A percentile compares a stretch with the other conserved stretches of the same genome.
phyloP scores from a whole-genome alignment of 2,888 invertebrate genomes.

The Resseliella maxima region DNA sequence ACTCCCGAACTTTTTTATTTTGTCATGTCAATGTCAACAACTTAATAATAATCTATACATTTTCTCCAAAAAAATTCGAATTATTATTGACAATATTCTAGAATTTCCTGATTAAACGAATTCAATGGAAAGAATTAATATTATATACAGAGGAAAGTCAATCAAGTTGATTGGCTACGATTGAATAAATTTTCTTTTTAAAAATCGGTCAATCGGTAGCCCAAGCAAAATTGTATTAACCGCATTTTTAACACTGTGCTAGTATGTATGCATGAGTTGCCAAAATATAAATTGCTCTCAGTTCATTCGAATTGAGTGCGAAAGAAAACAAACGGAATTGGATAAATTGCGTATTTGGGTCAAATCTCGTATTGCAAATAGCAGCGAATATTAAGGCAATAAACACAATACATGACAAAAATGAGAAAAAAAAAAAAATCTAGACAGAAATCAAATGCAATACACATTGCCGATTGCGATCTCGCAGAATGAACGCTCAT shows the following conservation, averaged over 20 bases:
- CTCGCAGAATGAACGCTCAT: not conserved
- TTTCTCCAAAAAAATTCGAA: no score
- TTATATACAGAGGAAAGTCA: not conserved
- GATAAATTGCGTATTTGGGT: slow-evolving; percentile 51
- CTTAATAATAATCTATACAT: no score
- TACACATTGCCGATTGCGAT: slow-evolving; percentile 12
- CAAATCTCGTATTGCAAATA: slow-evolving; percentile 23
- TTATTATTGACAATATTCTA: no score
- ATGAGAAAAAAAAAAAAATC: not conserved
- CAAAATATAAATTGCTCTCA: not conserved
- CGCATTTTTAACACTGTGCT: not conserved
- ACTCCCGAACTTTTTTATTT: no score
- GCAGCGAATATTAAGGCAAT: not conserved
- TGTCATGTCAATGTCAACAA: no score
- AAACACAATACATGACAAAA: not conserved
- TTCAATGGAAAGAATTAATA: no score
- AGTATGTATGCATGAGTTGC: slow-evolving; percentile 29
- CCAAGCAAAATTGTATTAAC: not conserved
- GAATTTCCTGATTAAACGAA: no score
- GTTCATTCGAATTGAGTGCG: not conserved
- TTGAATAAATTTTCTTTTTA: not conserved
- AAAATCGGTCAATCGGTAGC: slow-evolving; percentile 1
- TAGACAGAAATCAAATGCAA: not conserved
- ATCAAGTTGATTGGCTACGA: not conserved
- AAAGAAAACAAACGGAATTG: slow-evolving; percentile 40